Conservation (phyloP, 2,888 invertebrate genomes). For the Lingula anatina region DNA sequence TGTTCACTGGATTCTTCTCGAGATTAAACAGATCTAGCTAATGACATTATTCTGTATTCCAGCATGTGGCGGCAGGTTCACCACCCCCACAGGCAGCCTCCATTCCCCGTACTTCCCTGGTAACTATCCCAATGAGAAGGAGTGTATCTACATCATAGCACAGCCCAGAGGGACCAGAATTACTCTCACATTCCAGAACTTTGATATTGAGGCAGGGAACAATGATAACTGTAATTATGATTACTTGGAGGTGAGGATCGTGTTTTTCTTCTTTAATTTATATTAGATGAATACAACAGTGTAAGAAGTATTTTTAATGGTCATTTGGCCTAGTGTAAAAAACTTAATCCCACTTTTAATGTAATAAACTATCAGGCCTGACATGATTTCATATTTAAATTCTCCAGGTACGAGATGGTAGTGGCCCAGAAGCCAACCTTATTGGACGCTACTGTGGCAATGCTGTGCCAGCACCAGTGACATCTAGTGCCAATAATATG, state of each 20-base stretch:
- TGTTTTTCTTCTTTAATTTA: too few species aligned
- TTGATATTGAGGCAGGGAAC: conserved; percentile 57
- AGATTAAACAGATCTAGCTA: too few species aligned
- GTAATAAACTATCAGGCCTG: too few species aligned
- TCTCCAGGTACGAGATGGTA: conserved; percentile 76
- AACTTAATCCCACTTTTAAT: background rate
- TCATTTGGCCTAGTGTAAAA: background rate
- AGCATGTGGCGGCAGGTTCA: conserved; percentile 65
- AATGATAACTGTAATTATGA: conserved; percentile 76
- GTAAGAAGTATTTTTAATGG: background rate
- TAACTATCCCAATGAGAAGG: conserved; percentile 34
- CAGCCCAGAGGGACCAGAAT: conserved; percentile 60
- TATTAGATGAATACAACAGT: too few species aligned
- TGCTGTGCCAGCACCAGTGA: conserved; percentile 58
- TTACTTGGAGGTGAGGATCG: conserved; percentile 13
- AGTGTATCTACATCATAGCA: conserved; percentile 36
- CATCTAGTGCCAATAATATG: conserved; percentile 55
- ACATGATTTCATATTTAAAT: too few species aligned
- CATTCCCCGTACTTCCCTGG: conserved; percentile 39
- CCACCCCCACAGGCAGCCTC: conserved; percentile 56
- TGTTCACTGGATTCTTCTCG: too few species aligned
- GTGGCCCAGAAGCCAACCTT: conserved; percentile 69
- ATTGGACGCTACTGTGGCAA: conserved; percentile 77
- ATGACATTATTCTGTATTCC: conserved; percentile 19
- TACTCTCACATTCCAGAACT: conserved; percentile 62